Conservation (phyloP, 2,113 vertebrate genomes). For the Dermatemys mawii region DNA sequence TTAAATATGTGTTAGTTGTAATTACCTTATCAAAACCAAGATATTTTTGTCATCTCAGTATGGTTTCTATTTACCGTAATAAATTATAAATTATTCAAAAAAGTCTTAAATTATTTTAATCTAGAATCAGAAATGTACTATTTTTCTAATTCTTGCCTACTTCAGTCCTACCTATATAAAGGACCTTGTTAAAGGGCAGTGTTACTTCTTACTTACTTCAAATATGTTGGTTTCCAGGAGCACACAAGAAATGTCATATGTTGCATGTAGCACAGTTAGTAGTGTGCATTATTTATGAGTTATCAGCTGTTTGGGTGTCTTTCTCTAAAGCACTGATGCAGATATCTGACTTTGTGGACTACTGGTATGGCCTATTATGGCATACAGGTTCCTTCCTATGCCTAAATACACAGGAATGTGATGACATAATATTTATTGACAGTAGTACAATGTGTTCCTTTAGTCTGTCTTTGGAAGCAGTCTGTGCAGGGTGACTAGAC, state of each 20-base stretch:
- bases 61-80: neutral
- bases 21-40: constrained; percentile 43
- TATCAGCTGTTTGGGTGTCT: neutral
- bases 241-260: neutral
- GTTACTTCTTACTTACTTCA: neutral
- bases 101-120: constrained; percentile 29
- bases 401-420: neutral
- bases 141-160: neutral
- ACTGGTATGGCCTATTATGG: neutral
- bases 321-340: neutral
- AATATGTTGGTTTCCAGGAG: neutral
- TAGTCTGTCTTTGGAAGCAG: neutral
- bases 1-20: neutral
- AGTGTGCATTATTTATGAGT: neutral
- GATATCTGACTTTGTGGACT: neutral
- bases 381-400: neutral
- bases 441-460: neutral
- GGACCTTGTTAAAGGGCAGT: neutral
- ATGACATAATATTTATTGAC: neutral
- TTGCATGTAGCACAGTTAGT: neutral
- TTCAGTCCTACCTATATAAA: neutral
- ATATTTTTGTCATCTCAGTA: constrained; percentile 27
- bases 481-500: no score
- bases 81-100: neutral
- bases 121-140: neutral